Conservation (phyloP, 2,888 invertebrate genomes). For the Ernsta delagoae region DNA sequence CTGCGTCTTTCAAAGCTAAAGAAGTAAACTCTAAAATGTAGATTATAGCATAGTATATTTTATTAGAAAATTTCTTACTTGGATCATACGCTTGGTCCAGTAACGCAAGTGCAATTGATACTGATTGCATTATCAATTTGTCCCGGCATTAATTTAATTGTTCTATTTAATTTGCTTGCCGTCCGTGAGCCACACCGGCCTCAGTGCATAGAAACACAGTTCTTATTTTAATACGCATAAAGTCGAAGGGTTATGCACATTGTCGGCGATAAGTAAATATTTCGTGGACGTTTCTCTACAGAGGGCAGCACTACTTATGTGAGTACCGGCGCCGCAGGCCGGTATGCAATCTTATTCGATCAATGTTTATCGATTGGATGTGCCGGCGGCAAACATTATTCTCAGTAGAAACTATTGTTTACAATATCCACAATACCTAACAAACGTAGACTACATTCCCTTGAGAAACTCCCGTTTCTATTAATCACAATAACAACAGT, state of each 20-base stretch:
- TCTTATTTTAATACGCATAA: slow-evolving; percentile 22
- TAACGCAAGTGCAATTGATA: slow-evolving; percentile 13
- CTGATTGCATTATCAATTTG: slow-evolving; percentile 30
- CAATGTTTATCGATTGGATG: slow-evolving; percentile 74
- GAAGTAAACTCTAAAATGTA: neutral
- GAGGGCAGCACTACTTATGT: slow-evolving; percentile 11
- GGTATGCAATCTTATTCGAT: slow-evolving; percentile 53
- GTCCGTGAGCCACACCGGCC: slow-evolving; percentile 20
- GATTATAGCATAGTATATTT: no score
- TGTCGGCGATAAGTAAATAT: neutral
- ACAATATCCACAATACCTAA: slow-evolving; percentile 34
- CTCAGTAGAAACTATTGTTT: slow-evolving; percentile 55
- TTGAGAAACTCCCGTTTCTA: slow-evolving; percentile 33
- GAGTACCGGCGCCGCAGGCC: slow-evolving; percentile 33
- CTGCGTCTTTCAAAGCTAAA: neutral
- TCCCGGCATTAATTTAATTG: slow-evolving; percentile 26
- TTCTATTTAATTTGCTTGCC: slow-evolving; percentile 18
- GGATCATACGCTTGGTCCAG: neutral
- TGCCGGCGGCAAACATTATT: slow-evolving; percentile 58
- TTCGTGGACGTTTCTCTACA: slow-evolving; percentile 14
- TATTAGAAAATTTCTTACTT: neutral
- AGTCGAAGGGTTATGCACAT: neutral
- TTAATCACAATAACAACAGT: slow-evolving; percentile 17
- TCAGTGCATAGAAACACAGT: neutral
- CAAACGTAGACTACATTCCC: slow-evolving; percentile 24